phyloP scores from a whole-genome alignment of 2,113 vertebrate genomes.

The Chloropsis hardwickii region DNA sequence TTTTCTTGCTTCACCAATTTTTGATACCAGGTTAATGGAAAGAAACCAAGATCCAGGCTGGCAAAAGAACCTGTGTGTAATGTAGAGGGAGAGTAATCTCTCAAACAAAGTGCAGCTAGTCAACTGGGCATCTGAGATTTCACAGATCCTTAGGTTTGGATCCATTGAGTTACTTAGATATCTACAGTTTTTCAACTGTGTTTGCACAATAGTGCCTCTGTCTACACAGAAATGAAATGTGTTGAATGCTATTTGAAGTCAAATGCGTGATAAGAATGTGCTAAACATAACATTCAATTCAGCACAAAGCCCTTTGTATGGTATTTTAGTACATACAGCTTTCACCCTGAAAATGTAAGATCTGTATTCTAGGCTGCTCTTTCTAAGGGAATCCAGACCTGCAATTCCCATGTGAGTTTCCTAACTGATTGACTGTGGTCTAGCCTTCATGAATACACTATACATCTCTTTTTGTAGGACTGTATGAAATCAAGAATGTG shows the following conservation, averaged over 20 bases:
- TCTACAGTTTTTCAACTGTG: background rate
- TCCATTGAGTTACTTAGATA: background rate
- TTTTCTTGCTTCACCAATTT: background rate
- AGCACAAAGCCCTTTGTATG: constrained; percentile 6
- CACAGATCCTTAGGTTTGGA: background rate
- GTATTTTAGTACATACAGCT: background rate
- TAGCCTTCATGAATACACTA: background rate
- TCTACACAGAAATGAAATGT: constrained; percentile 11
- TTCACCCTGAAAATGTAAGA: background rate
- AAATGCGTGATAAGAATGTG: constrained; percentile 23
- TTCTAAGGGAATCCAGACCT: background rate
- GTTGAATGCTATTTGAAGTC: constrained; percentile 26
- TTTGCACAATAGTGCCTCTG: constrained; percentile 19
- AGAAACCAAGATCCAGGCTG: background rate
- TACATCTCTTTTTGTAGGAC: background rate
- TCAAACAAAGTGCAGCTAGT: background rate
- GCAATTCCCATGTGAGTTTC: background rate
- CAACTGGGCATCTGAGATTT: background rate
- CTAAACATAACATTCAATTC: constrained; percentile 13
- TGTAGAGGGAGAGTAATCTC: background rate
- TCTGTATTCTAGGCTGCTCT: background rate
- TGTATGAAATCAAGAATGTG: background rate
- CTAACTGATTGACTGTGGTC: background rate
- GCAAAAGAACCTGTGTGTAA: background rate
- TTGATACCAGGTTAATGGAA: background rate